Evolutionary conservation across 92 coral and sea anemone species (phyloP).

Genomic region (Pocillopora meandrina): DNA sequence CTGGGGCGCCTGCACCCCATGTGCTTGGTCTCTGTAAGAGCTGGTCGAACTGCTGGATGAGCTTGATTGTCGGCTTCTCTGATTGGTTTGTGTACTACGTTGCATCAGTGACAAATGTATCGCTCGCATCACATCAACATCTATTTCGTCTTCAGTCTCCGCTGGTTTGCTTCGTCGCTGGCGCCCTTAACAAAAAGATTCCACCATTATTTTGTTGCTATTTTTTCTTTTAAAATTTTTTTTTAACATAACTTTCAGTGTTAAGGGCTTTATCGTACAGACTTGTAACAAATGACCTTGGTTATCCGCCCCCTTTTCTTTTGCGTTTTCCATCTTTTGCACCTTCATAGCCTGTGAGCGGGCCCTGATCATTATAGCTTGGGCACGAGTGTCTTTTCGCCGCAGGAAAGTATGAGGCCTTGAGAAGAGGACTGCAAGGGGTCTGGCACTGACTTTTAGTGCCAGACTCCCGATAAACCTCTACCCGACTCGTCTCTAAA

Average conservation of each 20-base stretch:
- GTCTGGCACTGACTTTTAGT: too few species aligned
- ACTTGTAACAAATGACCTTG: too few species aligned
- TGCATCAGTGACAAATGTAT: conserved; percentile 73
- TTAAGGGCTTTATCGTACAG: too few species aligned
- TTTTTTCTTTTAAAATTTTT: background rate
- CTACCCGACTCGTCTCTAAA: too few species aligned
- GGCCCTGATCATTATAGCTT: too few species aligned
- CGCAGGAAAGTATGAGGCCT: too few species aligned
- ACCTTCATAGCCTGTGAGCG: too few species aligned
- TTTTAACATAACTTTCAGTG: background rate
- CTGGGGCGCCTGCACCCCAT: conserved; percentile 15
- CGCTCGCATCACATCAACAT: conserved; percentile 76
- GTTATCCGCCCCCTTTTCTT: too few species aligned
- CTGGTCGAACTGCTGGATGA: conserved; percentile 79
- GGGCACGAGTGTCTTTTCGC: too few species aligned
- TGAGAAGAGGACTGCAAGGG: too few species aligned
- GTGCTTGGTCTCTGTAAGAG: conserved; percentile 58
- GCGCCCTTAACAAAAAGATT: conserved; percentile 14
- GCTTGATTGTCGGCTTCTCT: conserved; percentile 39
- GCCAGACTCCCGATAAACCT: too few species aligned
- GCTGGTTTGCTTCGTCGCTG: conserved; percentile 36
- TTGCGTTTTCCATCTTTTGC: too few species aligned
- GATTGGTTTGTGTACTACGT: conserved; percentile 50
- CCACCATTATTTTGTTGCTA: background rate
- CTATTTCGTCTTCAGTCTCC: conserved; percentile 51